Percentiles rank a stretch among this genome's conserved stretches.
Conservation (phyloP, 1,140 invertebrate genomes). For the Bactericera cockerelli region DNA sequence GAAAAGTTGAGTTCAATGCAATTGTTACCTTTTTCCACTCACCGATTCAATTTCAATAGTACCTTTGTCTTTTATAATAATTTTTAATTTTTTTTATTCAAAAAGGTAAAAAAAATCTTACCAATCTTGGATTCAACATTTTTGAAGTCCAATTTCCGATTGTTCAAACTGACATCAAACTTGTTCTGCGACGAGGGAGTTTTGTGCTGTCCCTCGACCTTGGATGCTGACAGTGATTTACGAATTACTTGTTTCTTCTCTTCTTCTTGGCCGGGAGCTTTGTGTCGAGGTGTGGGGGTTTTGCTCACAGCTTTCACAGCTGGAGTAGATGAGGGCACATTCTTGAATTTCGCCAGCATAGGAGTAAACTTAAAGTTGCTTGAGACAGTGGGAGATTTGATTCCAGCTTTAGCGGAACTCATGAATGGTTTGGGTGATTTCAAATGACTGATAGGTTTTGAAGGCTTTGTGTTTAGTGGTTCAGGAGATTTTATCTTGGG, state of each 20-base stretch:
- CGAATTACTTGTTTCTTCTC: neutral
- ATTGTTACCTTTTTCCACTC: no score
- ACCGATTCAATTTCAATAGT: no score
- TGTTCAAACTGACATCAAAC: neutral
- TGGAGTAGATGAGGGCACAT: neutral
- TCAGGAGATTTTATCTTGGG: no score
- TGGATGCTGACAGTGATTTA: neutral
- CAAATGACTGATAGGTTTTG: no score
- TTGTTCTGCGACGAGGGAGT: neutral
- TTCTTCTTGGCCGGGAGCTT: neutral
- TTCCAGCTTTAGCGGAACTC: no score
- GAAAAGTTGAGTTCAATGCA: no score
- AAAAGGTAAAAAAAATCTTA: neutral
- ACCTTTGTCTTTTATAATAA: no score
- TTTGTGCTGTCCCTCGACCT: neutral
- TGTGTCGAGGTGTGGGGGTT: neutral
- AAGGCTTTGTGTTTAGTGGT: no score
- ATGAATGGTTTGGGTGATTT: no score
- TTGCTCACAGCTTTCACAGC: neutral
- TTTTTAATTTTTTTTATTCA: neutral
- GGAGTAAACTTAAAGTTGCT: neutral
- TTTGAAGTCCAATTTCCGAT: conserved; percentile 6
- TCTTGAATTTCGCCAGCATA: neutral
- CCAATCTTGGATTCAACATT: conserved; percentile 7
- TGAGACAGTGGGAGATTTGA: no score